Conservation (phyloP, 2,888 invertebrate genomes). For the Orthonevra nobilis region DNA sequence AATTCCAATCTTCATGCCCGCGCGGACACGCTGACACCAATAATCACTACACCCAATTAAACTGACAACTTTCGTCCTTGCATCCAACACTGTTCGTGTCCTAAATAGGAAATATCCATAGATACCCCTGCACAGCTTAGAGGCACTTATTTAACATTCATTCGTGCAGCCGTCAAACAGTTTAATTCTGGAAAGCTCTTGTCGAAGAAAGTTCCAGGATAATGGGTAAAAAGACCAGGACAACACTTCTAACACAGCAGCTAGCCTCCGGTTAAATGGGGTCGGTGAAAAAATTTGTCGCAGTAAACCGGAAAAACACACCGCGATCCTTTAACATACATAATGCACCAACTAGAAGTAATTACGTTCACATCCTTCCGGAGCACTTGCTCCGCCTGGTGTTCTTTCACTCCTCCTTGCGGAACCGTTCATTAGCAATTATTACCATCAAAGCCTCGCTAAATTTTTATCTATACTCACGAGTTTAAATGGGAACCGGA, state of each 20-base stretch:
- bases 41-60: too few species aligned
- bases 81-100: too few species aligned
- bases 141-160: constrained; percentile 45
- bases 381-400: not conserved
- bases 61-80: too few species aligned
- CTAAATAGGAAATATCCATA: constrained; percentile 22
- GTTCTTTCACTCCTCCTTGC: not conserved
- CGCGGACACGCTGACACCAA: too few species aligned
- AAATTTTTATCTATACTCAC: too few species aligned
- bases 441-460: not conserved
- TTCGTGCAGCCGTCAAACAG: constrained; percentile 29
- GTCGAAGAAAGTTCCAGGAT: constrained; percentile 34
- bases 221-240: constrained; percentile 42
- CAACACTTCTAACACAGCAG: too few species aligned
- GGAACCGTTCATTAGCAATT: constrained; percentile 30
- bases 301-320: constrained; percentile 31
- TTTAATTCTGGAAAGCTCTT: constrained; percentile 31
- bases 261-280: constrained; percentile 32
- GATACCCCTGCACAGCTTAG: constrained; percentile 2
- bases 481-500: constrained; percentile 23
- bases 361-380: constrained; percentile 33
- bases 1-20: too few species aligned
- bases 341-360: constrained; percentile 15
- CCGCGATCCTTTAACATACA: constrained; percentile 21
- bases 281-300: constrained; percentile 44